Conservation (phyloP, 1,140 invertebrate genomes). For the Anastatus disparis region DNA sequence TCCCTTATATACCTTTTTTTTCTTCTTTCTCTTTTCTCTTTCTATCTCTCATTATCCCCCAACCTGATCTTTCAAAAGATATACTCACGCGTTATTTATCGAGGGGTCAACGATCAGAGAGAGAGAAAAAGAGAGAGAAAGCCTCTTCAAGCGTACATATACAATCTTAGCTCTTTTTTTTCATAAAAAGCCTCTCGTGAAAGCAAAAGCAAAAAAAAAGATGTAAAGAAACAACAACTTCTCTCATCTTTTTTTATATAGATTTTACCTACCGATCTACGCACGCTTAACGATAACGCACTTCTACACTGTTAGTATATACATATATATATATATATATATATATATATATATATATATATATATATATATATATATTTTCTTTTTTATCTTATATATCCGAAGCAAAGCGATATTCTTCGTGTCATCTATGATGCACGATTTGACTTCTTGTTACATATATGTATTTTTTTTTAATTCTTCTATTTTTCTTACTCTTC, state of each 20-base stretch:
- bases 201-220: no score
- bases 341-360: no score
- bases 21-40: no score
- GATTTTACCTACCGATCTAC: constrained; percentile 29
- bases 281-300: constrained; percentile 2
- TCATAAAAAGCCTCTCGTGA: neutral
- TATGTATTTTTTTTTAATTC: neutral
- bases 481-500: neutral
- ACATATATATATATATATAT: no score
- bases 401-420: constrained; percentile 22
- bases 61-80: constrained; percentile 64
- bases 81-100: constrained; percentile 64
- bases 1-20: no score
- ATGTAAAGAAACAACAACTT: no score
- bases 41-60: constrained; percentile 64
- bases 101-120: constrained; percentile 61
- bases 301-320: neutral
- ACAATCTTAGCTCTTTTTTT: no score
- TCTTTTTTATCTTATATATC: no score
- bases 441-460: constrained; percentile 8
- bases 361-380: neutral
- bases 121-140: no score
- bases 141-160: no score
- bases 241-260: constrained; percentile 8
- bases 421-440: constrained; percentile 14